Conservation (phyloP, 2,113 vertebrate species). For the Oreotrochilus melanogaster region DNA sequence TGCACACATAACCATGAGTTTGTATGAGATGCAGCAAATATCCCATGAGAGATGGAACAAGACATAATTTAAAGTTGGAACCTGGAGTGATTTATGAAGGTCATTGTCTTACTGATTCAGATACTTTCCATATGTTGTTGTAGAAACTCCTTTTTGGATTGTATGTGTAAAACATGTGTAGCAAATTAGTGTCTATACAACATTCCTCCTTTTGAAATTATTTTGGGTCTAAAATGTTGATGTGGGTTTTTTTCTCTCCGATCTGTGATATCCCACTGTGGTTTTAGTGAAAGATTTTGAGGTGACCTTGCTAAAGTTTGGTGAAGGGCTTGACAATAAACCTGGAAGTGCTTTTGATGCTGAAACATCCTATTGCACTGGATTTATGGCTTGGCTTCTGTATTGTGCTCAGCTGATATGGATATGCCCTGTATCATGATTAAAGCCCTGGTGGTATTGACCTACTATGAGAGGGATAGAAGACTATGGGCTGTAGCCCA, state of each 20-base stretch:
- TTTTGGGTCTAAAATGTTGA: conserved; percentile 72
- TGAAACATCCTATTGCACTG: conserved; percentile 44
- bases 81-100: conserved; percentile 85
- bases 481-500: conserved; percentile 63
- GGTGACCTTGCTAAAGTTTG: conserved; percentile 13
- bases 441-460: conserved; percentile 12
- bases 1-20: conserved; percentile 66
- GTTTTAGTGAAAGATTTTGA: conserved; percentile 56
- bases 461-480: conserved; percentile 15
- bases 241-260: conserved; percentile 65
- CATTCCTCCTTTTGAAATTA: conserved; percentile 66
- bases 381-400: conserved; percentile 77
- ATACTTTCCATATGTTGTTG: conserved; percentile 84
- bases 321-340: conserved; percentile 11
- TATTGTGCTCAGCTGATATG: conserved; percentile 34
- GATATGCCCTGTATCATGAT: not conserved
- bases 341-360: conserved; percentile 23
- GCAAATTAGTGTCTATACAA: conserved; percentile 78
- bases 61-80: conserved; percentile 79
- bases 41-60: conserved; percentile 79
- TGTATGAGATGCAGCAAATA: conserved; percentile 72
- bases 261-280: conserved; percentile 19
- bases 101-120: conserved; percentile 81
- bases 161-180: conserved; percentile 80
- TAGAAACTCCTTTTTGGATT: conserved; percentile 74